Conservation (phyloP, 23 tunicate genomes). For the Styela clava region DNA sequence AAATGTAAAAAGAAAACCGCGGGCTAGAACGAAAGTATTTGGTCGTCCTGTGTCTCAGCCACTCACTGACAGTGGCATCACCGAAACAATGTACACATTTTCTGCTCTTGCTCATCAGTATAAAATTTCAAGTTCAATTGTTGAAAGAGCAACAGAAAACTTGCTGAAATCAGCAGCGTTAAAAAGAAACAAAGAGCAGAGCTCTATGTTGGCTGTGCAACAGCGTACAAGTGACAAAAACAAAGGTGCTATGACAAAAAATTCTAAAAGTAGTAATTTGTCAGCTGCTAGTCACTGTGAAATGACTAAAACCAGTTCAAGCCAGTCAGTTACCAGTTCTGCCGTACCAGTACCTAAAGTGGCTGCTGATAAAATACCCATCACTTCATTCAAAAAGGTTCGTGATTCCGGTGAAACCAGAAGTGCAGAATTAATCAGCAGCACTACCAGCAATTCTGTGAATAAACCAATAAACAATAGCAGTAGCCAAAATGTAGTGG, state of each 20-base stretch:
- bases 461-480: neutral
- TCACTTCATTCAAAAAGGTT: too few species aligned
- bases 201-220: neutral
- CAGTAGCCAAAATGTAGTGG: too few species aligned
- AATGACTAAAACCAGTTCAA: neutral
- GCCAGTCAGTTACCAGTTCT: too few species aligned
- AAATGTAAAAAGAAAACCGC: slow-evolving; percentile 30
- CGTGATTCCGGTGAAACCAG: slow-evolving; percentile 17
- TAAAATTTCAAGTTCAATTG: slow-evolving; percentile 81
- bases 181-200: slow-evolving; percentile 27
- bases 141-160: slow-evolving; percentile 44
- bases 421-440: neutral
- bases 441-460: neutral
- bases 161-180: slow-evolving; percentile 22
- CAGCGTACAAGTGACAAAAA: neutral
- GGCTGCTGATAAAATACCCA: too few species aligned
- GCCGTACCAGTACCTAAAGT: too few species aligned
- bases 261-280: neutral
- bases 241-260: neutral
- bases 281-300: neutral
- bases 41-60: slow-evolving; percentile 40
- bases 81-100: slow-evolving; percentile 44
- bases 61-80: slow-evolving; percentile 48
- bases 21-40: slow-evolving; percentile 42
- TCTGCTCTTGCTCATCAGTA: slow-evolving; percentile 86